phyloP scores from a whole-genome alignment of 2,888 invertebrate species.

The Petrophora chlorosata region DNA sequence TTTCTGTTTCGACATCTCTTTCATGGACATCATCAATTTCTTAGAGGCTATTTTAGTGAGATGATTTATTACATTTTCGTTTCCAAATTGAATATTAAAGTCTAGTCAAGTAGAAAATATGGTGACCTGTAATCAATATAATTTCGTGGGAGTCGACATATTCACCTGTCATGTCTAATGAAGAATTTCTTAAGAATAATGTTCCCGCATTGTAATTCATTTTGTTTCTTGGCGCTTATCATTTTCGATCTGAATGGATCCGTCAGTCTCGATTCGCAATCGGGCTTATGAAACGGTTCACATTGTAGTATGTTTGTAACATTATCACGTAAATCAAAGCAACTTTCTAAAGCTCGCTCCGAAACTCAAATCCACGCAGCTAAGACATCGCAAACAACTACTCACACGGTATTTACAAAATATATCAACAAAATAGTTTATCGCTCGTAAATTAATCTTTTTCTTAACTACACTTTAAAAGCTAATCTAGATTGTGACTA shows the following conservation, averaged over 20 bases:
- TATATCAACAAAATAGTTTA: slow-evolving; percentile 70
- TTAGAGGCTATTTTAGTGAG: slow-evolving; percentile 63
- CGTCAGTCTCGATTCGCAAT: slow-evolving; percentile 65
- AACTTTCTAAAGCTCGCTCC: slow-evolving; percentile 46
- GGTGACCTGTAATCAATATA: slow-evolving; percentile 15
- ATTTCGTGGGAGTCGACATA: slow-evolving; percentile 22
- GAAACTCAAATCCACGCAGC: slow-evolving; percentile 60
- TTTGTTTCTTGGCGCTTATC: slow-evolving; percentile 48
- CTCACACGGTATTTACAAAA: slow-evolving; percentile 70
- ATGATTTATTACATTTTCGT: slow-evolving; percentile 65
- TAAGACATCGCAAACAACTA: slow-evolving; percentile 51
- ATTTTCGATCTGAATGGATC: slow-evolving; percentile 58
- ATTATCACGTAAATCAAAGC: slow-evolving; percentile 51
- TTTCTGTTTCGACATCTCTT: slow-evolving; percentile 64
- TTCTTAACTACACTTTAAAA: slow-evolving; percentile 60
- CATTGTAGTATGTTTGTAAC: slow-evolving; percentile 46
- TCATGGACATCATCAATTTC: slow-evolving; percentile 65
- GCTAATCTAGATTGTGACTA: slow-evolving; percentile 76
- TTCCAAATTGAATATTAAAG: slow-evolving; percentile 55
- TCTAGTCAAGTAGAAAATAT: slow-evolving; percentile 37
- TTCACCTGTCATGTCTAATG: slow-evolving; percentile 14
- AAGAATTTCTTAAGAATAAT: slow-evolving; percentile 21
- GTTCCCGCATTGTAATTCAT: slow-evolving; percentile 44
- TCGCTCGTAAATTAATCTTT: slow-evolving; percentile 67
- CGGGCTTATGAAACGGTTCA: slow-evolving; percentile 44